phyloP scores from a whole-genome alignment of 2,797 vertebrate species.

The Eulemur albifrons region DNA sequence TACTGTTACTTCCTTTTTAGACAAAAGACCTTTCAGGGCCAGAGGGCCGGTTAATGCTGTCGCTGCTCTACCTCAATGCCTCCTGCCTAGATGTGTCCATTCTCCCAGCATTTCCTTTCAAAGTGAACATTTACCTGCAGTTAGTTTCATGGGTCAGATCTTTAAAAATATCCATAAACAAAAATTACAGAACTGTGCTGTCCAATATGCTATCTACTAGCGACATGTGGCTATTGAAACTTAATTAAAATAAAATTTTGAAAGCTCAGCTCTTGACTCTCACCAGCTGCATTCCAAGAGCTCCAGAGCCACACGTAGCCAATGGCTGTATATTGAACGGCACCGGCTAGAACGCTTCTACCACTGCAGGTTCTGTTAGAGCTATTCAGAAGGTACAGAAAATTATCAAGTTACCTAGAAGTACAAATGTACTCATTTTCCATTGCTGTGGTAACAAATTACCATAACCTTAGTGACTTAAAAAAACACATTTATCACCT shows the following conservation, averaged over 20 bases:
- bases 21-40: background rate
- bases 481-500: background rate
- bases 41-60: background rate
- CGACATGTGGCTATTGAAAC: background rate
- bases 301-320: accelerated
- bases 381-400: background rate
- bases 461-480: background rate
- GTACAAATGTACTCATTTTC: background rate
- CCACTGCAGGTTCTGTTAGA: background rate
- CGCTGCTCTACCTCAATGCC: background rate
- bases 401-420: background rate
- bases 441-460: background rate
- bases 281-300: background rate
- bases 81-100: background rate
- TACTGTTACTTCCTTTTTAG: background rate
- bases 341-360: background rate
- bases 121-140: background rate
- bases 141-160: background rate
- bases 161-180: background rate
- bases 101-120: background rate
- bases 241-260: background rate
- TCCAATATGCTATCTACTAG: background rate
- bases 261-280: background rate
- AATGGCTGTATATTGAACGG: too few species aligned
- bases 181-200: background rate